These are phyloP conservation scores for Thymelicus lineola DNA, from an alignment of 2,888 invertebrate species.

Conservation along the genomic window DNA sequence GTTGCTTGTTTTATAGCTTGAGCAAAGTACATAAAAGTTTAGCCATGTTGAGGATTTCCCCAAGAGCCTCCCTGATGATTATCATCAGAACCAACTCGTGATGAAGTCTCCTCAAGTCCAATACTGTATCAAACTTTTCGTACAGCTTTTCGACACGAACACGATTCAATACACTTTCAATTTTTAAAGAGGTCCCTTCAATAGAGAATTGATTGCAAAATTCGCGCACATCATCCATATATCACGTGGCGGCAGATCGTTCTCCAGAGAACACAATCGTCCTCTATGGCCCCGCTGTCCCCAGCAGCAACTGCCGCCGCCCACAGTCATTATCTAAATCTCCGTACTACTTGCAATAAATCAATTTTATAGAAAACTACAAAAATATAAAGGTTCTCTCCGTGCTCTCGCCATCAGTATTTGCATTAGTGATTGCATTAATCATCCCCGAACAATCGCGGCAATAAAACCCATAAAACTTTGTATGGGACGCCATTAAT, in stretches of 20 bases:
- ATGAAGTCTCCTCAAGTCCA: too few relatives aligned
- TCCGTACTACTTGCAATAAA: constrained; percentile 66
- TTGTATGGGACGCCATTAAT: constrained; percentile 80
- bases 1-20: too few relatives aligned
- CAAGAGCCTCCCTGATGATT: too few relatives aligned
- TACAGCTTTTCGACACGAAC: too few relatives aligned
- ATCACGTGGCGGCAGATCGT: not conserved
- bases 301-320: constrained; percentile 49
- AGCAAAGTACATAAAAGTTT: too few relatives aligned
- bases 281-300: not conserved
- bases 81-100: too few relatives aligned
- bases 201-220: constrained; percentile 17
- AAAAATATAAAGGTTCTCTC: constrained; percentile 61
- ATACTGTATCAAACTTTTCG: too few relatives aligned
- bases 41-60: too few relatives aligned
- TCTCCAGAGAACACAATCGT: constrained; percentile 22
- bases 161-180: not conserved
- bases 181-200: not conserved
- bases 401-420: constrained; percentile 74
- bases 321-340: constrained; percentile 59
- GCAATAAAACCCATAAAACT: constrained; percentile 81
- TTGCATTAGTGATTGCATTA: constrained; percentile 84
- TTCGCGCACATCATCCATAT: constrained; percentile 15
- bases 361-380: constrained; percentile 77
- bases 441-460: constrained; percentile 78